Evolutionary conservation across 2,113 vertebrate genomes (phyloP), one percentile per base, ranked within the genome.

Genomic region (Upupa epops): DNA sequence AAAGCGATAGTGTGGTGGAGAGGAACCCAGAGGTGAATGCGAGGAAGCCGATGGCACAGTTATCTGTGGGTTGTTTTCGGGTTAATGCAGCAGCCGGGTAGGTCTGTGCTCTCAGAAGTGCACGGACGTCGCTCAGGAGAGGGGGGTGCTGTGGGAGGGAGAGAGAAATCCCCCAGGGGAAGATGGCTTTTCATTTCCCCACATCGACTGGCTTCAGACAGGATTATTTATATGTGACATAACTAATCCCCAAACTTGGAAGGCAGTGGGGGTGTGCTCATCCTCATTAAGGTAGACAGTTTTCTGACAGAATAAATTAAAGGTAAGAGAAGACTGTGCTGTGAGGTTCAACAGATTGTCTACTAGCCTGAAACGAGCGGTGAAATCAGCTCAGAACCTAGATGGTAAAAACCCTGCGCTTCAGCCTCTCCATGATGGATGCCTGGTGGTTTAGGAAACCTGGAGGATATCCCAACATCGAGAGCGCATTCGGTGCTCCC

Each of bases 271-370:
- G 93, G 94, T 94, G 95, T 94, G 93, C 93, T 96, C 87, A 3
- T n/a, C 42, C 87, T 94, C 94, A 85, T 94, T 89, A 91, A 95
- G 94, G 93, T 94, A 95, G 95, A 77, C 93, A 88, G 92, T 59
- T 92, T 94, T 66, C 93, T 95, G 95, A 78, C 93, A 91, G 92
- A 86, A 94, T 89, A 48, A 91, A 95, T 96, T 94, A 86, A 94
- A 95, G 93, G 95, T 94, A 92, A 94, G 92, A 40, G 75, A 91
- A 95, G 83, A 71, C 56, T 28, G 75, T 52, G n/a, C 89, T 89
- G 60, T 58, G 93, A 95, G 95, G 94, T 83, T 95, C 94, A 95
- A 95, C 94, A 96, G 94, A 94, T 95, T 95, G 94, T 92, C 82
- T 94, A 65, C 94, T 32, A 91, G 87, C 89, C 91, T 73, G 45